Evolutionary conservation across 2,888 invertebrate genomes (phyloP).

Genomic region (Coenonympha glycerion): DNA sequence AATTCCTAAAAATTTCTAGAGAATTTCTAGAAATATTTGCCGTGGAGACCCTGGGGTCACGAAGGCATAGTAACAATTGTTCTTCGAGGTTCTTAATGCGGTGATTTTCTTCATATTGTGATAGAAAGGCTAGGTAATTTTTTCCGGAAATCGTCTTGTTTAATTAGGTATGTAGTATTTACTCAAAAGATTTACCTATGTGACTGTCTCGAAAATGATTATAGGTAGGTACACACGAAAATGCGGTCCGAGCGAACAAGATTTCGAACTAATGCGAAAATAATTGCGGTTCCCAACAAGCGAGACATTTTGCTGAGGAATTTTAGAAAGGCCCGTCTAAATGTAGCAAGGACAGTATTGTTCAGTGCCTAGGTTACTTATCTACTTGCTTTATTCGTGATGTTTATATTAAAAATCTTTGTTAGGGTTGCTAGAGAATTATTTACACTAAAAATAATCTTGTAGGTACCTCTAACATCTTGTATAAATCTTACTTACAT

Average conservation of each 20-base stretch:
- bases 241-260: neutral
- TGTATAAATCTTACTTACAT: no score
- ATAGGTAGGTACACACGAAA: neutral
- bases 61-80: no score
- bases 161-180: no score
- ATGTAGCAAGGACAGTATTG: slow-evolving; percentile 49
- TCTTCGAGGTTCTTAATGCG: no score
- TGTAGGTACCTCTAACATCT: neutral
- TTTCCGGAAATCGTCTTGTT: no score
- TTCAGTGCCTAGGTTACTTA: slow-evolving; percentile 24
- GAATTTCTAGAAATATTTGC: no score
- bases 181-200: no score
- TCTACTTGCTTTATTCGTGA: slow-evolving; percentile 2
- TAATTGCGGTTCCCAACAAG: slow-evolving; percentile 26
- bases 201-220: neutral
- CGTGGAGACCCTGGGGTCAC: no score
- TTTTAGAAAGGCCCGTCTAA: slow-evolving; percentile 58
- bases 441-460: no score
- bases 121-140: no score
- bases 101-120: no score
- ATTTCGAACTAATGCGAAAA: slow-evolving; percentile 24
- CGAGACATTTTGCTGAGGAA: slow-evolving; percentile 35
- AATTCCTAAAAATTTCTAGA: no score
- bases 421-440: neutral
- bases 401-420: neutral